A percentile compares a stretch with the other conserved stretches of the same genome.
phyloP scores from a whole-genome alignment of 2,113 vertebrate species.

The Montifringilla adamsi region DNA sequence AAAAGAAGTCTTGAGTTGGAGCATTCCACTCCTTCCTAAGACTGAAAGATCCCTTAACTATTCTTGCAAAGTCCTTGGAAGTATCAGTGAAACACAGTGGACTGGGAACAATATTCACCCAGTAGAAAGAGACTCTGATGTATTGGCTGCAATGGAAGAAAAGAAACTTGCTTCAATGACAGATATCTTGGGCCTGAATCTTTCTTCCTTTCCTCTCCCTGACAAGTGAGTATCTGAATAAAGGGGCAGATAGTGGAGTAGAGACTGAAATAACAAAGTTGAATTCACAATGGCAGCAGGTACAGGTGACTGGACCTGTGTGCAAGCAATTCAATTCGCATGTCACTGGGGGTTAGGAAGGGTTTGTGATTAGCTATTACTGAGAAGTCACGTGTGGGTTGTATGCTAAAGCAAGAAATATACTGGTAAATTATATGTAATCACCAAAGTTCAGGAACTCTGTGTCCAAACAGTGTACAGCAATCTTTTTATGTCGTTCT shows the following conservation, averaged over 20 bases:
- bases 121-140: not conserved
- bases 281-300: not conserved
- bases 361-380: not conserved
- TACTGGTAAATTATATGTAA: not conserved
- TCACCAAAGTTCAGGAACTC: not conserved
- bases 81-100: not conserved
- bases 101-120: not conserved
- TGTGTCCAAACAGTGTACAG: not conserved
- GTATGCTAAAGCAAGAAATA: not conserved
- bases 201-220: not conserved
- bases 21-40: not conserved
- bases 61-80: not conserved
- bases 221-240: not conserved
- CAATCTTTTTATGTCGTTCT: not conserved
- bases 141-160: not conserved
- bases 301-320: not conserved
- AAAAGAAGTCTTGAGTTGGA: not conserved
- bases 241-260: not conserved
- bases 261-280: not conserved
- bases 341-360: not conserved
- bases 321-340: not conserved
- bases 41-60: not conserved
- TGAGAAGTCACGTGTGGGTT: not conserved
- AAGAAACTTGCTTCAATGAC: not conserved
- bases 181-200: not conserved